These are phyloP conservation scores for Eupithecia tripunctaria DNA, from an alignment of 2,888 invertebrate species.

Conservation along the genomic window DNA sequence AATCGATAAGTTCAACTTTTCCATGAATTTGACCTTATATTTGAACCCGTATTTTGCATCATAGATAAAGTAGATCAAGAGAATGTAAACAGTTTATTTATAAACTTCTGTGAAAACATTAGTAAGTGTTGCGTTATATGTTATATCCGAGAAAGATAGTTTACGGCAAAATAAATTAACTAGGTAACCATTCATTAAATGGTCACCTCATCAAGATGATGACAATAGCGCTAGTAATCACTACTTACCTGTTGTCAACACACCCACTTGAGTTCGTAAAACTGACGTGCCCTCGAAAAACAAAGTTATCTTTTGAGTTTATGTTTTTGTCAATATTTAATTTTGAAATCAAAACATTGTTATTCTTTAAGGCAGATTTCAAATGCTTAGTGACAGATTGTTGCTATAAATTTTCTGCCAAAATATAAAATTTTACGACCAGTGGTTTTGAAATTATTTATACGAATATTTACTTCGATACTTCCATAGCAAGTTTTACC, in stretches of 20 bases:
- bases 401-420: not conserved
- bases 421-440: not conserved
- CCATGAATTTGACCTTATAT: slow-evolving; percentile 50
- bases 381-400: not conserved
- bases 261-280: slow-evolving; percentile 50
- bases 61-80: not conserved
- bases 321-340: slow-evolving; percentile 40
- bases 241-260: slow-evolving; percentile 43
- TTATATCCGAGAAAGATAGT: not conserved
- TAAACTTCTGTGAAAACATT: slow-evolving; percentile 1
- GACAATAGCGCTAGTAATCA: slow-evolving; percentile 40
- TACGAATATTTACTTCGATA: not conserved
- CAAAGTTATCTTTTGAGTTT: slow-evolving; percentile 42
- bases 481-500: not conserved
- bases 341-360: slow-evolving; percentile 28
- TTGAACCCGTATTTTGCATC: slow-evolving; percentile 27
- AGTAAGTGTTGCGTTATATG: not conserved
- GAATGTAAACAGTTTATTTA: slow-evolving; percentile 23
- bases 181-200: not conserved
- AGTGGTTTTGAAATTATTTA: not conserved
- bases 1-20: slow-evolving; percentile 39
- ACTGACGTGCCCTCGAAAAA: slow-evolving; percentile 47
- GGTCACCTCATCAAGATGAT: not conserved
- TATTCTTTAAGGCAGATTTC: slow-evolving; percentile 12
- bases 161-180: not conserved